Conservation (phyloP, 2,888 invertebrate species). For the Strigamia transsilvanica region DNA sequence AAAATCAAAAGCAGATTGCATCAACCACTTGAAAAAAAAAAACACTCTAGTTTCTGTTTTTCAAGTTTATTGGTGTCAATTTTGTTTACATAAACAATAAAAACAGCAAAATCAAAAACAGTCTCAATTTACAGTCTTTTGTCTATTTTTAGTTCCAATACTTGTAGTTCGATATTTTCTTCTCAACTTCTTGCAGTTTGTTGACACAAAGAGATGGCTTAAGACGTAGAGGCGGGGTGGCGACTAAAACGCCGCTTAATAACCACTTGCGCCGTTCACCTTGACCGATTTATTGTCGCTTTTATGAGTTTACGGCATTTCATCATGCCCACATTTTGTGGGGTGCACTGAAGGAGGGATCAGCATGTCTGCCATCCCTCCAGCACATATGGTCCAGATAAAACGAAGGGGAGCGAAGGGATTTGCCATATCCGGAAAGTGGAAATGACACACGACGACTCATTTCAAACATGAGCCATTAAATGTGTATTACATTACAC, state of each 20-base stretch:
- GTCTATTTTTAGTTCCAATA: too few relatives aligned
- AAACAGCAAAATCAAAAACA: too few relatives aligned
- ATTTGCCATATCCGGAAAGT: conserved; percentile 10
- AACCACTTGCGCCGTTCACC: background rate
- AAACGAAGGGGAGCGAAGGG: background rate
- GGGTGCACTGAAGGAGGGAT: background rate
- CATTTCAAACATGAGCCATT: conserved; percentile 20
- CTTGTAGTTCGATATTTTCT: too few relatives aligned
- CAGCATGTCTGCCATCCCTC: background rate
- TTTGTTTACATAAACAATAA: too few relatives aligned
- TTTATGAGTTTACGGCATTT: conserved; percentile 20
- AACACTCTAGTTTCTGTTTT: too few relatives aligned
- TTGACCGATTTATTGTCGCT: background rate
- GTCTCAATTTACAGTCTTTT: too few relatives aligned
- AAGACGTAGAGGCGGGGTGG: background rate
- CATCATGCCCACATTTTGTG: background rate
- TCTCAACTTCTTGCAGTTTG: too few relatives aligned
- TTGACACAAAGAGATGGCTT: background rate
- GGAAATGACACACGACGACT: conserved; percentile 20
- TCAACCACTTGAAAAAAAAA: too few relatives aligned
- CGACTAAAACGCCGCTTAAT: background rate
- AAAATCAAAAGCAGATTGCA: too few relatives aligned
- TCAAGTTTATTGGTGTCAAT: too few relatives aligned
- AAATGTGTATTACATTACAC: conserved; percentile 14
- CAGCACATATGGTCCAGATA: conserved; percentile 4